phyloP scores from a whole-genome alignment of 92 coral and sea anemone species.

The Actinostola sp. region DNA sequence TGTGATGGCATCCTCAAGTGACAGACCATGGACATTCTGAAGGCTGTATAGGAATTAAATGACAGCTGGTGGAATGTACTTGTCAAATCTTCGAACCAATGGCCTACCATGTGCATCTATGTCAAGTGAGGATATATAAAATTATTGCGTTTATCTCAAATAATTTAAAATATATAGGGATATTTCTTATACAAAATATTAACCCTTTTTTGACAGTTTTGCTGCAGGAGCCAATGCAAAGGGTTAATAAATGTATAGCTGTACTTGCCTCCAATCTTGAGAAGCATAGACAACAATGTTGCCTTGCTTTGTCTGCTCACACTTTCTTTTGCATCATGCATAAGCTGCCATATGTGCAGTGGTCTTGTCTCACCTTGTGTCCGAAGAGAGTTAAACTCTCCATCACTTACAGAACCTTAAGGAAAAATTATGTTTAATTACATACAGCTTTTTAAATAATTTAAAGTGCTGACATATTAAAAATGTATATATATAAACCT shows the following conservation, averaged over 20 bases:
- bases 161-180: background rate
- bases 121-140: background rate
- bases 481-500: too few species aligned
- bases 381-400: constrained; percentile 43
- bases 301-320: constrained; percentile 29
- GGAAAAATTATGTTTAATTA: background rate
- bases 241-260: background rate
- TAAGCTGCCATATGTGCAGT: constrained; percentile 28
- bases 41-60: constrained; percentile 12
- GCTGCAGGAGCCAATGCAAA: background rate
- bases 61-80: constrained; percentile 29
- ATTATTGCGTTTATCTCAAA: background rate
- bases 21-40: background rate
- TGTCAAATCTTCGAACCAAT: constrained; percentile 15
- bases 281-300: constrained; percentile 36
- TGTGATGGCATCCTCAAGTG: constrained; percentile 40
- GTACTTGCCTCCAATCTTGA: constrained; percentile 32
- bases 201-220: too few species aligned
- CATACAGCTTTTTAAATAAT: background rate
- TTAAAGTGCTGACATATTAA: background rate
- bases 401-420: constrained; percentile 37
- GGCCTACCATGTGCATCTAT: constrained; percentile 36
- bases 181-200: too few species aligned
- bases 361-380: constrained; percentile 48
- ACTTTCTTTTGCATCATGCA: constrained; percentile 52